phyloP scores from a whole-genome alignment of 1,140 invertebrate genomes.

The Hermatobates lingyangjiaoensis region DNA sequence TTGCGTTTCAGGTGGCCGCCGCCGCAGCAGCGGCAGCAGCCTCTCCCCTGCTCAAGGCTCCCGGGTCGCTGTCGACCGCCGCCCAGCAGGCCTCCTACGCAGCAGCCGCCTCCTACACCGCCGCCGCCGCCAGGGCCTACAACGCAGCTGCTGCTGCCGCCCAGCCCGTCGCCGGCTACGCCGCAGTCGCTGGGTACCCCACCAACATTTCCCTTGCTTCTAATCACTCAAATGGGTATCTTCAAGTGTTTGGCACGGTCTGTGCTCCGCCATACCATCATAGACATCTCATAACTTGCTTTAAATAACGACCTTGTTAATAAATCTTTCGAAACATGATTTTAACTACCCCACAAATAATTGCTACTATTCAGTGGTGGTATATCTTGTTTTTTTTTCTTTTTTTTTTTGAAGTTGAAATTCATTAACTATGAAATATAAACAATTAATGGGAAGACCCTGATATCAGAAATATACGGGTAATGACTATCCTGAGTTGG shows the following conservation, averaged over 20 bases:
- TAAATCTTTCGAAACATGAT: not conserved
- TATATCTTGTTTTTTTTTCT: too few relatives aligned
- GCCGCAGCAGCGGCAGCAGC: slow-evolving; percentile 44
- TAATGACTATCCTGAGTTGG: too few relatives aligned
- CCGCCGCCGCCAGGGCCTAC: slow-evolving; percentile 57
- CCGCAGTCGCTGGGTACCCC: slow-evolving; percentile 28
- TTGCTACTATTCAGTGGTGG: too few relatives aligned
- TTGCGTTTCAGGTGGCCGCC: not conserved
- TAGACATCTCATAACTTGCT: too few relatives aligned
- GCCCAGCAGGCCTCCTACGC: slow-evolving; percentile 53
- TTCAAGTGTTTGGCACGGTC: too few relatives aligned
- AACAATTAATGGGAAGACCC: too few relatives aligned
- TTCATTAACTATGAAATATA: too few relatives aligned
- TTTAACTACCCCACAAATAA: too few relatives aligned
- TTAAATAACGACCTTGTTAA: not conserved
- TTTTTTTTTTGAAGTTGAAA: too few relatives aligned
- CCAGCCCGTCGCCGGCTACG: slow-evolving; percentile 37
- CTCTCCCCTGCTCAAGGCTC: slow-evolving; percentile 44
- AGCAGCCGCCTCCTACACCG: slow-evolving; percentile 61
- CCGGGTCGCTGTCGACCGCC: slow-evolving; percentile 37
- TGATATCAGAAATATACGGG: too few relatives aligned
- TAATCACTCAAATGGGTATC: slow-evolving; percentile 4
- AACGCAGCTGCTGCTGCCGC: slow-evolving; percentile 45
- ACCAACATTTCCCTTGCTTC: slow-evolving; percentile 3
- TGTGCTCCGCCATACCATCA: too few relatives aligned